Conservation (phyloP, 2,113 vertebrate species). For the Apaloderma vittatum region DNA sequence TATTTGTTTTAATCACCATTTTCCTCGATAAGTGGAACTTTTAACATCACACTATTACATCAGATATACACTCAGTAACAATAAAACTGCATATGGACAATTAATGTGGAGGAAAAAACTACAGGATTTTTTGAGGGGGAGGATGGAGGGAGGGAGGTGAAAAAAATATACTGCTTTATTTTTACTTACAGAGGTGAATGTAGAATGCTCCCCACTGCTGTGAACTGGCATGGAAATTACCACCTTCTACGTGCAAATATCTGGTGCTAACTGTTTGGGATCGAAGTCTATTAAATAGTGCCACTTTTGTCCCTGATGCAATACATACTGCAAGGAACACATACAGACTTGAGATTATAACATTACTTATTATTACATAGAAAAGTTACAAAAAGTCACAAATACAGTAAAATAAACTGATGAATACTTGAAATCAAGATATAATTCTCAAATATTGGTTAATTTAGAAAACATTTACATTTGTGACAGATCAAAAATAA, state of each 20-base stretch:
- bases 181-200: conserved; percentile 96
- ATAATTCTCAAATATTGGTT: not conserved
- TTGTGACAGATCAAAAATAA: not conserved
- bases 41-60: not conserved
- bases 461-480: not conserved
- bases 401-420: not conserved
- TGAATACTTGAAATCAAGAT: not conserved
- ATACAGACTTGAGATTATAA: conserved; percentile 59
- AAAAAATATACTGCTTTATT: not conserved
- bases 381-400: not conserved
- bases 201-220: conserved; percentile 99
- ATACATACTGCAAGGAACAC: conserved; percentile 92
- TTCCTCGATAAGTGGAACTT: not conserved
- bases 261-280: conserved; percentile 99
- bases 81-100: not conserved
- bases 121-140: not conserved
- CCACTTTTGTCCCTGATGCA: conserved; percentile 98
- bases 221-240: conserved; percentile 99
- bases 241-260: conserved; percentile 98
- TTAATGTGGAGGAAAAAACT: not conserved
- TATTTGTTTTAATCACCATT: not conserved
- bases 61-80: not conserved
- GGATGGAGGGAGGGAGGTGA: not conserved
- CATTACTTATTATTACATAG: not conserved
- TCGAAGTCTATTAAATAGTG: conserved; percentile 97